These are phyloP conservation scores for Scaptomyza cyrtandrae DNA, from an alignment of 2,888 invertebrate genomes.

Conservation along the genomic window DNA sequence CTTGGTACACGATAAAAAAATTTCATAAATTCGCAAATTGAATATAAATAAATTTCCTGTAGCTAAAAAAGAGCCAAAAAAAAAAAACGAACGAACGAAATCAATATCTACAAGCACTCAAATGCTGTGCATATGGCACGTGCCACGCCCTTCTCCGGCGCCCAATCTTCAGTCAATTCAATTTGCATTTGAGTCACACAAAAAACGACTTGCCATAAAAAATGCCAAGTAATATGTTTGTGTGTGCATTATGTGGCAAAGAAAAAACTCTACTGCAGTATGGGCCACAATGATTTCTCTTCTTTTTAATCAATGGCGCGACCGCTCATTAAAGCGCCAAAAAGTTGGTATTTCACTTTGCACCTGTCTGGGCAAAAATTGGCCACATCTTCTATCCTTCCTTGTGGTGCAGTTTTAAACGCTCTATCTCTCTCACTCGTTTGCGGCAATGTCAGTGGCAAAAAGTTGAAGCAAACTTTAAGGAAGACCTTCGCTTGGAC, in stretches of 20 bases:
- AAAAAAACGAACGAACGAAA: slow-evolving; percentile 18
- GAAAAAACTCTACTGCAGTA: slow-evolving; percentile 1
- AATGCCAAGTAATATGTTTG: slow-evolving; percentile 38
- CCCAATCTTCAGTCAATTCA: slow-evolving; percentile 61
- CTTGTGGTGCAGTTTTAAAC: not conserved
- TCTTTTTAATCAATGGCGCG: slow-evolving; percentile 37
- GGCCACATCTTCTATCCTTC: not conserved
- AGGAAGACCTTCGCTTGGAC: slow-evolving; percentile 36
- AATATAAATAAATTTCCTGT: slow-evolving; percentile 81
- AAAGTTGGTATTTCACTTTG: slow-evolving; percentile 46
- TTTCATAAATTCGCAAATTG: slow-evolving; percentile 73
- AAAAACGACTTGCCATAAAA: slow-evolving; percentile 31
- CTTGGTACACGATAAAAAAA: slow-evolving; percentile 21
- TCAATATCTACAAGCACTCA: slow-evolving; percentile 39
- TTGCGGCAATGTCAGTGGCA: not conserved
- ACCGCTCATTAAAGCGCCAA: slow-evolving; percentile 49
- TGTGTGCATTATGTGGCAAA: slow-evolving; percentile 2
- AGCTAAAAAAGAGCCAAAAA: slow-evolving; percentile 21
- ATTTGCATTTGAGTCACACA: slow-evolving; percentile 48
- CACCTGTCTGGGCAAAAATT: slow-evolving; percentile 21
- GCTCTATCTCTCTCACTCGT: not conserved
- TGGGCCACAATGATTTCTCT: slow-evolving; percentile 2
- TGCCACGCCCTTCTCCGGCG: slow-evolving; percentile 38
- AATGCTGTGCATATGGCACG: slow-evolving; percentile 52
- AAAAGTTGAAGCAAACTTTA: slow-evolving; percentile 51